Conservation (phyloP, 2,797 vertebrate species). For the Rhadinocentrus ornatus region DNA sequence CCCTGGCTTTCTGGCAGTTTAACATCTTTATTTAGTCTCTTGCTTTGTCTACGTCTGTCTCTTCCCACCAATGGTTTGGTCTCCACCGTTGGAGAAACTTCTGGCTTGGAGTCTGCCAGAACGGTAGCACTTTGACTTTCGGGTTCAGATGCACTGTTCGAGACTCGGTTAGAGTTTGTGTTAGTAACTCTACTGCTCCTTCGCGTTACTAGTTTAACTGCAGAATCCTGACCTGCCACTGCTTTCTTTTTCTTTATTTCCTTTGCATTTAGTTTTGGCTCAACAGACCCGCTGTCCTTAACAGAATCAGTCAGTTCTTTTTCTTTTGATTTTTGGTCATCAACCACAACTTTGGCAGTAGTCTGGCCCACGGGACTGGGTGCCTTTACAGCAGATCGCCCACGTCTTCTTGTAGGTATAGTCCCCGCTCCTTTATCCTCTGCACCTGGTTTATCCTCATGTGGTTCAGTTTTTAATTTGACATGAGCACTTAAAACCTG, state of each 20-base stretch:
- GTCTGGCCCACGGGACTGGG: slow-evolving; percentile 54
- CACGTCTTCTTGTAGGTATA: slow-evolving; percentile 74
- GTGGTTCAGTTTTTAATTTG: slow-evolving; percentile 85
- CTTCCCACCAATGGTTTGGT: slow-evolving; percentile 58
- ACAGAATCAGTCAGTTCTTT: slow-evolving; percentile 59
- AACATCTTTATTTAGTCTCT: slow-evolving; percentile 75
- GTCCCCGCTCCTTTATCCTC: slow-evolving; percentile 64
- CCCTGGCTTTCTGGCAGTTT: slow-evolving; percentile 55
- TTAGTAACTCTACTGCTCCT: slow-evolving; percentile 74
- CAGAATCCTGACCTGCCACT: slow-evolving; percentile 51
- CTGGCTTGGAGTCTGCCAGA: slow-evolving; percentile 61
- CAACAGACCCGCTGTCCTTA: slow-evolving; percentile 46
- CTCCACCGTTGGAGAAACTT: slow-evolving; percentile 61
- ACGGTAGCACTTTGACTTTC: slow-evolving; percentile 56
- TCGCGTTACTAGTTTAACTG: slow-evolving; percentile 64
- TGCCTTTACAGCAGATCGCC: slow-evolving; percentile 79
- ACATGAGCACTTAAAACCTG: slow-evolving; percentile 85
- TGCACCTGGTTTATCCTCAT: slow-evolving; percentile 54
- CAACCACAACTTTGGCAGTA: slow-evolving; percentile 64
- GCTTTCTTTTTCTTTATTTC: slow-evolving; percentile 64
- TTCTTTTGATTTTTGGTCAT: slow-evolving; percentile 77
- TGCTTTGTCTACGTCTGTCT: slow-evolving; percentile 78
- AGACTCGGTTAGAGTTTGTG: slow-evolving; percentile 47
- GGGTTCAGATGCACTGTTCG: slow-evolving; percentile 49
- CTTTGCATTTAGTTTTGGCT: slow-evolving; percentile 68